These are phyloP conservation scores for Anas flavirostris DNA, from an alignment of 2,797 vertebrate species.

Conservation along the genomic window DNA sequence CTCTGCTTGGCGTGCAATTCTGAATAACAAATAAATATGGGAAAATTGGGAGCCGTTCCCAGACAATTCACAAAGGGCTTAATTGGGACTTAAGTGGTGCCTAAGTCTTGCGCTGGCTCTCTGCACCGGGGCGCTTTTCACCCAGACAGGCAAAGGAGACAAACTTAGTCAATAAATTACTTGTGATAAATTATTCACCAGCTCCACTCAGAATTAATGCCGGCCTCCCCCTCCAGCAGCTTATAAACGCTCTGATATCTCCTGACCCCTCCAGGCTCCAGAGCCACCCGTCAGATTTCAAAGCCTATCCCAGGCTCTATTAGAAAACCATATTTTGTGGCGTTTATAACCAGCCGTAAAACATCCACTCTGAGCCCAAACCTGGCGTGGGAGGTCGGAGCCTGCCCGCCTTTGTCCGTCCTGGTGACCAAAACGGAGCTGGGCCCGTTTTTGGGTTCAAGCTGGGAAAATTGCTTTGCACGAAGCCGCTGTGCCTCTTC, in stretches of 20 bases:
- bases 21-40: constrained; percentile 44
- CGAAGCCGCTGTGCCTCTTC: neutral
- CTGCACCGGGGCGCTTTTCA: neutral
- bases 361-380: neutral
- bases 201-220: neutral
- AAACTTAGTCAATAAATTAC: constrained; percentile 41
- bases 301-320: neutral
- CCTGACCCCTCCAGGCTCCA: neutral
- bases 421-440: neutral
- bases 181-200: constrained; percentile 47
- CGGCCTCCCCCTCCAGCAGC: constrained; percentile 7
- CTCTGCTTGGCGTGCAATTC: neutral
- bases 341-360: neutral
- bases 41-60: constrained; percentile 63
- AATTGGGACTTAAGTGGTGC: constrained; percentile 57
- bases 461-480: neutral
- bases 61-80: constrained; percentile 64
- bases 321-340: constrained; percentile 14
- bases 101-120: constrained; percentile 42
- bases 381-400: neutral
- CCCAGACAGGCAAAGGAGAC: constrained; percentile 1
- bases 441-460: constrained; percentile 3
- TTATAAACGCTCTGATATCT: neutral
- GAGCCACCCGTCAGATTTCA: neutral
- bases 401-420: neutral